Percentiles rank a stretch among this genome's conserved stretches.
These are phyloP conservation scores for Phania funesta DNA, from an alignment of 2,888 invertebrate genomes.

Conservation along the genomic window DNA sequence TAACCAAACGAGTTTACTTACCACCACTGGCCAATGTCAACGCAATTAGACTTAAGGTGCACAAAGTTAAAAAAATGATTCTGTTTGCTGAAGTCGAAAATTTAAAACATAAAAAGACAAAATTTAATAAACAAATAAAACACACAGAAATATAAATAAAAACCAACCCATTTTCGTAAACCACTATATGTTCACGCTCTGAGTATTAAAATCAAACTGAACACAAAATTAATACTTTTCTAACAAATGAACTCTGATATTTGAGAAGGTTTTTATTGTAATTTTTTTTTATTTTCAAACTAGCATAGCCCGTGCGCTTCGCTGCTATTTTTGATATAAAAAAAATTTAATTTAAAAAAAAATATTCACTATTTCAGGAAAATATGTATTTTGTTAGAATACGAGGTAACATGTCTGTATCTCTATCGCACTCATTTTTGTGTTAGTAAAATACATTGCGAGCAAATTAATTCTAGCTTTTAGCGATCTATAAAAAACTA, in stretches of 20 bases:
- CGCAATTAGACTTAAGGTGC: constrained; percentile 67
- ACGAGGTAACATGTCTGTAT: too few species aligned
- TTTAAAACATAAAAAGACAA: neutral
- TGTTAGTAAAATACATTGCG: too few species aligned
- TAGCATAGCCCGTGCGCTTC: too few species aligned
- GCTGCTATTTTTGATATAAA: too few species aligned
- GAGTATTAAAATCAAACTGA: constrained; percentile 57
- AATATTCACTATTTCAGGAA: too few species aligned
- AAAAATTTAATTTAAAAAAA: too few species aligned
- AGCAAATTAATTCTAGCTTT: too few species aligned
- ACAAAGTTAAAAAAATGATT: constrained; percentile 63
- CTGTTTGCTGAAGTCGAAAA: constrained; percentile 60
- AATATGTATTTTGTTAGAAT: too few species aligned
- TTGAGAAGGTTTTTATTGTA: neutral
- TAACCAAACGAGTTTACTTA: constrained; percentile 63
- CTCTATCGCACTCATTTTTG: too few species aligned
- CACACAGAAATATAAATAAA: neutral
- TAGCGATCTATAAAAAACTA: too few species aligned
- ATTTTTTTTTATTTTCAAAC: neutral
- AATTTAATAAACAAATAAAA: constrained; percentile 12
- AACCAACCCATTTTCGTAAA: constrained; percentile 54
- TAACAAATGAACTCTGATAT: constrained; percentile 12
- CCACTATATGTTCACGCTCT: constrained; percentile 36
- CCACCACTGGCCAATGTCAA: constrained; percentile 70
- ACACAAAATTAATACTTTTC: neutral